Evolutionary conservation across 2,113 vertebrate species (phyloP).

Genomic region (Geothlypis trichas): DNA sequence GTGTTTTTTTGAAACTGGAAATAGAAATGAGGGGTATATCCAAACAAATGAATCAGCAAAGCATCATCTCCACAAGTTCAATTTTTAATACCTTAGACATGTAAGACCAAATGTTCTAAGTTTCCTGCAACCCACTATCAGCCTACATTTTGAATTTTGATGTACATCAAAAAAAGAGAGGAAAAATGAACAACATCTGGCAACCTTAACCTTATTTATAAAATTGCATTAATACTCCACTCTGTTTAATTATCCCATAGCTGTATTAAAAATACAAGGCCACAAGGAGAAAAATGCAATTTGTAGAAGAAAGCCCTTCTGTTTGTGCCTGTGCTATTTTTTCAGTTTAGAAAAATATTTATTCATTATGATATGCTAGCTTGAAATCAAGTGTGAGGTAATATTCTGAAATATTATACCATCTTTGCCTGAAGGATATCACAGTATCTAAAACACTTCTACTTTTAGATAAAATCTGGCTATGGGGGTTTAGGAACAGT

Average conservation of each 20-base stretch:
- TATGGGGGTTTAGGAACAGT: not conserved
- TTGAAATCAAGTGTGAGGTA: not conserved
- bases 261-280: conserved; percentile 21
- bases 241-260: conserved; percentile 39
- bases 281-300: not conserved
- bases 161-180: not conserved
- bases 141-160: not conserved
- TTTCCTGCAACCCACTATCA: not conserved
- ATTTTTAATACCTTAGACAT: not conserved
- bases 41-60: not conserved
- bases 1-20: not conserved
- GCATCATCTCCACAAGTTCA: not conserved
- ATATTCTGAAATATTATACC: not conserved
- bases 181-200: conserved; percentile 27
- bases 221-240: conserved; percentile 30
- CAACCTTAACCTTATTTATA: conserved; percentile 21
- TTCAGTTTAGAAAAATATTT: not conserved
- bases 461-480: not conserved
- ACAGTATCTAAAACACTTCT: not conserved
- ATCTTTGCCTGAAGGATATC: not conserved
- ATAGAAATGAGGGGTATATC: not conserved
- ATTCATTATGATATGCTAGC: not conserved
- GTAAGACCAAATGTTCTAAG: not conserved
- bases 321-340: not conserved
- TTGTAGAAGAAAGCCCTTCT: not conserved